Percentiles rank a stretch among this genome's conserved stretches.
phyloP scores from a whole-genome alignment of 23 tunicate genomes.

The Styela clava region DNA sequence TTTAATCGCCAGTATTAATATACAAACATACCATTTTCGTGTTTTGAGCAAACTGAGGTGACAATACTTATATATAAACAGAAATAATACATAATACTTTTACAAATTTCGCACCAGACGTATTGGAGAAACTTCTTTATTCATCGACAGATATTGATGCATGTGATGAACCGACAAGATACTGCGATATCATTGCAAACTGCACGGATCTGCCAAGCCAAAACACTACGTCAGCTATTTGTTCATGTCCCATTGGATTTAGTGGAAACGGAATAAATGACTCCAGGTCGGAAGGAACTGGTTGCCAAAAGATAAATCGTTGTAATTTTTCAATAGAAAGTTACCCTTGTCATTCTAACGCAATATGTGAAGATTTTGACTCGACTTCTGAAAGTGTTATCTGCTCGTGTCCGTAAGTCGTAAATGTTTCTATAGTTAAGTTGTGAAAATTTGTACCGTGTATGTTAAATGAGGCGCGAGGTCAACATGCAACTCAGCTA shows the following conservation, averaged over 20 bases:
- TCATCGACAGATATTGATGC: constrained; percentile 17
- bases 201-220: background rate
- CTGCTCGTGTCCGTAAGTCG: constrained; percentile 4
- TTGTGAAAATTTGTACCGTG: no score
- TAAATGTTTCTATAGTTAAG: background rate
- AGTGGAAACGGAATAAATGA: constrained; percentile 11
- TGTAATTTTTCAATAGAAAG: background rate
- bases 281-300: background rate
- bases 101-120: no score
- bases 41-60: no score
- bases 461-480: no score
- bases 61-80: no score
- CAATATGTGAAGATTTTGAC: background rate
- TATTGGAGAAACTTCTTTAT: no score
- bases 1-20: no score
- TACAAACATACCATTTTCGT: no score
- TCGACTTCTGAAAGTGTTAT: background rate
- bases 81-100: no score
- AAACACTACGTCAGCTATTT: background rate
- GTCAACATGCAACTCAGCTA: no score
- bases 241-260: background rate
- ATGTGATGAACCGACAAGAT: background rate
- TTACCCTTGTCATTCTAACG: constrained; percentile 2
- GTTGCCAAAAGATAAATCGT: background rate
- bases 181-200: background rate